Evolutionary conservation across 2,888 invertebrate species (phyloP), one percentile per base, ranked within the genome.

Genomic region (Oxyscelio sp.): DNA sequence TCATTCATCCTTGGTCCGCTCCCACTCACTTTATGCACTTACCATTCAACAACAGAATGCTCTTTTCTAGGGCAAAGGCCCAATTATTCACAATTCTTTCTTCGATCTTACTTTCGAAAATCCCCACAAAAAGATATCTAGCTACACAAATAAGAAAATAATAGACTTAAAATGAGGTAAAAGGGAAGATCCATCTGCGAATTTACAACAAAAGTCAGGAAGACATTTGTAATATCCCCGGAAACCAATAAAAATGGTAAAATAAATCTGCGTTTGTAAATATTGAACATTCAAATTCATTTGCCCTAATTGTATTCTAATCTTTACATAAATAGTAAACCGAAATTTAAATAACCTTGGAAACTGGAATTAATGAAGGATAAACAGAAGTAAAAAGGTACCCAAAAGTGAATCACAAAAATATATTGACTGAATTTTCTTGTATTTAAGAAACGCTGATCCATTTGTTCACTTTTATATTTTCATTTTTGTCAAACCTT

Each of bases 121-220:
- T 63, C 54, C 34, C 22, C 38, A 15, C 15, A 66, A 58, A 70
- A 77, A 15, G 45, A 5, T 77, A 65, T 56, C 75, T 58, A 27
- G 48, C 43, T 52, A 71, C 65, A 82, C 75, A 82, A 82, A 82
- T 65, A 34, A 22, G 17, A 11, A 59, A 71, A 43, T 82, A 82
- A 82, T 82, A 52, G 71, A 77, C 75, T 82, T 82, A 82, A 74
- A 70, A 58, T 48, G n/a, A 21, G 56, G 61, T 54, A 13, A 82
- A 77, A 71, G 56, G 63, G 63, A 82, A 71, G 68, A 70, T 82
- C 75, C 65, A 80, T 65, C 59, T 73, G 68, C 66, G 19, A 65
- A 59, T 74, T 59, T 22, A 8, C 8, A 74, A 81, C 81, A 81
- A 81, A 81, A 81, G 81, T 81, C 81, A 81, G 71, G 50, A 73